Evolutionary conservation across 2,113 vertebrate genomes (phyloP).

Genomic region (Pluvianellus socialis): DNA sequence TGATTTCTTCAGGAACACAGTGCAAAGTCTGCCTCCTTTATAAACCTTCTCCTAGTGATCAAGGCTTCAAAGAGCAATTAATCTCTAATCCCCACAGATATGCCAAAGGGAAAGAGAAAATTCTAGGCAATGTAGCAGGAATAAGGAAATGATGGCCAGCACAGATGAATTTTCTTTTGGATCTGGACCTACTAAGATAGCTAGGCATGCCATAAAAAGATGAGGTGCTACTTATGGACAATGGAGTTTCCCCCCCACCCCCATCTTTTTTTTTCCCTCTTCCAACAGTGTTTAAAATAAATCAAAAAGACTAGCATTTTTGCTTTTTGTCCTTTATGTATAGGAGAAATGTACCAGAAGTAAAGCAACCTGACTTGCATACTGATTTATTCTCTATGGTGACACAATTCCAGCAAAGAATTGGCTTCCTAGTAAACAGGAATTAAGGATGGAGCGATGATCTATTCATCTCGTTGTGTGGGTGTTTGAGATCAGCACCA

Average conservation of each 20-base stretch:
- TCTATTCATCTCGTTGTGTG: constrained; percentile 20
- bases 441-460: constrained; percentile 4
- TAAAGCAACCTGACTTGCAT: background rate
- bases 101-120: background rate
- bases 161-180: background rate
- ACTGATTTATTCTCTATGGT: background rate
- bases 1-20: background rate
- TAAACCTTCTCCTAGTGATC: background rate
- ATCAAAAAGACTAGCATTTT: background rate
- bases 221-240: background rate
- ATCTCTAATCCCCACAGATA: background rate
- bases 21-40: background rate
- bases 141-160: background rate
- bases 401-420: constrained; percentile 31
- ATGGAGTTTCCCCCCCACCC: too few relatives aligned
- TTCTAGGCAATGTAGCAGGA: background rate
- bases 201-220: background rate
- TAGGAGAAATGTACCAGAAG: background rate
- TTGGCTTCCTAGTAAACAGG: background rate
- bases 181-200: background rate
- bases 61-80: background rate
- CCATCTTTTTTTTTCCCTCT: background rate
- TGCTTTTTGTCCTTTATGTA: background rate
- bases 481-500: constrained; percentile 32
- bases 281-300: background rate